phyloP scores from a whole-genome alignment of 2,113 vertebrate genomes.

The Aegypius monachus region DNA sequence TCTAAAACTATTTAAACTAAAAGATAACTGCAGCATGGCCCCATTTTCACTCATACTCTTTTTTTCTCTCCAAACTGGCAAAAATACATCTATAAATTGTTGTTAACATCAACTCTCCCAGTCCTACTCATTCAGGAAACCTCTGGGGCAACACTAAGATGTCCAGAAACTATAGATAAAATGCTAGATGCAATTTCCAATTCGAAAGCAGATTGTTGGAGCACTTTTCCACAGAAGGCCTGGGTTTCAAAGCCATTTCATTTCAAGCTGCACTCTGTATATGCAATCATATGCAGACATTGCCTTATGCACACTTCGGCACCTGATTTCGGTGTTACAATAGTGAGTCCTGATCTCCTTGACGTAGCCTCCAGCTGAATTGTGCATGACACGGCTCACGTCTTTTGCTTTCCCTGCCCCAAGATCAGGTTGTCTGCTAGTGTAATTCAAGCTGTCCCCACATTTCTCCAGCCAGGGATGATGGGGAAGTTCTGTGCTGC shows the following conservation, averaged over 20 bases:
- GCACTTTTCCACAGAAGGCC: not conserved
- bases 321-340: not conserved
- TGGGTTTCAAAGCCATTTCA: not conserved
- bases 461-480: not conserved
- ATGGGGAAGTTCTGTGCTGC: not conserved
- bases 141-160: not conserved
- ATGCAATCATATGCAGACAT: not conserved
- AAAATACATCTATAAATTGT: not conserved
- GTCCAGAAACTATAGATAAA: not conserved
- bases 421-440: not conserved
- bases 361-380: not conserved
- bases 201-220: not conserved
- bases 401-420: not conserved
- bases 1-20: not conserved
- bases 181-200: not conserved
- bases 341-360: not conserved
- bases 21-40: not conserved
- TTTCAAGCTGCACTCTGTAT: not conserved
- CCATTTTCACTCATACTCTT: not conserved
- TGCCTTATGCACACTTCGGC: fast-evolving
- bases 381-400: not conserved
- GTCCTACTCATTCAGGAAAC: not conserved
- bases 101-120: not conserved
- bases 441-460: not conserved
- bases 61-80: not conserved